phyloP scores from a whole-genome alignment of 2,113 vertebrate genomes.

The Phylloscopus whistleri region DNA sequence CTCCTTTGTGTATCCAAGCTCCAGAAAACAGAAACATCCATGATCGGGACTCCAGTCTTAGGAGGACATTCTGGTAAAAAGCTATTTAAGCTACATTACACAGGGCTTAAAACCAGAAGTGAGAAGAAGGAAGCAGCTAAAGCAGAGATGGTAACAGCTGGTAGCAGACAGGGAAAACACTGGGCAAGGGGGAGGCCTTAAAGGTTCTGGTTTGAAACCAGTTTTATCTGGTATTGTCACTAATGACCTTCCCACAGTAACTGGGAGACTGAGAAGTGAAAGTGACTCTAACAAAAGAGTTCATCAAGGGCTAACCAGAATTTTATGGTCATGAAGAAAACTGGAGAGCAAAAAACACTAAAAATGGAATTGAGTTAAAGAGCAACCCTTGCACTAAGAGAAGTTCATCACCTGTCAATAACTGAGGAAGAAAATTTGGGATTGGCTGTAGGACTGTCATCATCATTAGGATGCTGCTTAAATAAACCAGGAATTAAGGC shows the following conservation, averaged over 20 bases:
- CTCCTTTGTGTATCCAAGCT: neutral
- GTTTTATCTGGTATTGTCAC: neutral
- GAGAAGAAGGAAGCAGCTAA: neutral
- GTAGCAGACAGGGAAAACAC: neutral
- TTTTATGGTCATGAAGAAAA: neutral
- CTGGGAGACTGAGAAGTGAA: neutral
- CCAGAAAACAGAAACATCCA: neutral
- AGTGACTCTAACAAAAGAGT: neutral
- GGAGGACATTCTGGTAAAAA: neutral
- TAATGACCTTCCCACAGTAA: neutral
- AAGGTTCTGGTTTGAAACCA: neutral
- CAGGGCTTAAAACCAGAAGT: neutral
- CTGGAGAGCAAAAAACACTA: neutral
- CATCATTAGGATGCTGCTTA: neutral
- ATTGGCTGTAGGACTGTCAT: neutral
- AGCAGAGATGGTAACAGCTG: neutral
- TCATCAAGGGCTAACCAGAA: neutral
- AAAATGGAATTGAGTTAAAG: neutral
- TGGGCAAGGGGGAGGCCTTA: neutral
- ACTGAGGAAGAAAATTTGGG: neutral
- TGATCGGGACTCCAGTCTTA: neutral
- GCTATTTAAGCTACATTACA: neutral
- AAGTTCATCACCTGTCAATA: neutral
- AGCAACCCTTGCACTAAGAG: neutral
- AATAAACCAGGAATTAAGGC: neutral